phyloP scores from a whole-genome alignment of 2,797 vertebrate genomes.

The Tapera naevia region DNA sequence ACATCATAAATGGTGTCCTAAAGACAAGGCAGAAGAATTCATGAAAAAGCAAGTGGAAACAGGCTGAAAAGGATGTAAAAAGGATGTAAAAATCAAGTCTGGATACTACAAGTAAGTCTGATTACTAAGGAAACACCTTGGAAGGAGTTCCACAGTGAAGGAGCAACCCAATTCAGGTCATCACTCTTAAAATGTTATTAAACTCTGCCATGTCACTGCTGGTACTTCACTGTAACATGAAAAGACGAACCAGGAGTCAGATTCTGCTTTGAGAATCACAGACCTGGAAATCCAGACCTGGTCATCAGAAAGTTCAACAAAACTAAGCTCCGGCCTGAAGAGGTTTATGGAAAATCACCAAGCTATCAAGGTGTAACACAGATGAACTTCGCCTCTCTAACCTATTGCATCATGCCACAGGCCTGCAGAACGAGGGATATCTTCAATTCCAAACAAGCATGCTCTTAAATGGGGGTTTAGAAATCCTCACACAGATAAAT shows the following conservation, averaged over 20 bases:
- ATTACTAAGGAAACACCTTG: not conserved
- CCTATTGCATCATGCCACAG: not conserved
- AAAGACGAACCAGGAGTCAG: not conserved
- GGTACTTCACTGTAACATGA: not conserved
- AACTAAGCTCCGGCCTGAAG: not conserved
- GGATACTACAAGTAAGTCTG: not conserved
- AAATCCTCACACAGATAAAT: constrained; percentile 14
- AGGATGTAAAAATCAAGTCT: not conserved
- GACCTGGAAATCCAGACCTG: not conserved
- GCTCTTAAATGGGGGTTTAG: not conserved
- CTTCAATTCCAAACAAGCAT: not conserved
- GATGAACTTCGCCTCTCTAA: constrained; percentile 17
- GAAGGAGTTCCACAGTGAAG: not conserved
- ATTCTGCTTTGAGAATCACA: not conserved
- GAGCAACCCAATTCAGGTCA: not conserved
- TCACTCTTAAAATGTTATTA: constrained; percentile 2
- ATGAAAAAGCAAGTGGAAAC: not conserved
- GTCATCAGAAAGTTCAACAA: not conserved
- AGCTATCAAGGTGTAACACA: not conserved
- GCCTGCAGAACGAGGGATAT: not conserved
- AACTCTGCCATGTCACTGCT: not conserved
- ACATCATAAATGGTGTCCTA: not conserved
- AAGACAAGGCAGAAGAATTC: not conserved
- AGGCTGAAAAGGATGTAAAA: not conserved
- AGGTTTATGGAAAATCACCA: not conserved